Conservation (phyloP, 2,888 invertebrate genomes). For the Girardia tigrina region DNA sequence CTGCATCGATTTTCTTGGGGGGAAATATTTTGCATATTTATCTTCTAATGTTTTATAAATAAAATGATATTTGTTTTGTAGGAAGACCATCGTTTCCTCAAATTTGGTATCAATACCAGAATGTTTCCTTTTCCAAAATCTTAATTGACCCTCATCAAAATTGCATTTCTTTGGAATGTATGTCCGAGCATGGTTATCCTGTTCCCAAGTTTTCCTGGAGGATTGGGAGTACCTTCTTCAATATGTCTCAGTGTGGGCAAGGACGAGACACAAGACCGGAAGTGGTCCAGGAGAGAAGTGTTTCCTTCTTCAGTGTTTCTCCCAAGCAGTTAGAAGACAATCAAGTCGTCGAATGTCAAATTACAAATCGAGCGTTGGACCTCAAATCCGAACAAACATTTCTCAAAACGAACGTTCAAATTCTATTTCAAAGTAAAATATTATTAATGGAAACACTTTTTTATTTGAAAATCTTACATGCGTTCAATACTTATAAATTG, state of each 20-base stretch:
- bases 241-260: not conserved
- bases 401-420: not conserved
- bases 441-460: no score
- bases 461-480: no score
- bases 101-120: not conserved
- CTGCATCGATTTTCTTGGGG: no score
- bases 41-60: no score
- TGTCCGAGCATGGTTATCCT: not conserved
- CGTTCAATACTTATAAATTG: no score
- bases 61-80: no score
- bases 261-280: not conserved
- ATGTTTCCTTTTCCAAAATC: not conserved
- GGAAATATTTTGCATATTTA: no score
- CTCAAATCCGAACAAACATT: not conserved
- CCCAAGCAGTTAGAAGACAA: not conserved
- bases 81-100: not conserved
- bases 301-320: not conserved
- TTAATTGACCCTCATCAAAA: not conserved
- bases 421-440: slow-evolving; percentile 4
- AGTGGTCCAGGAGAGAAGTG: not conserved
- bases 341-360: not conserved
- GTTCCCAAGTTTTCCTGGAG: not conserved
- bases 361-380: not conserved
- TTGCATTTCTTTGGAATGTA: not conserved
- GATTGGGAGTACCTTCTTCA: not conserved